phyloP scores from a whole-genome alignment of 2,888 invertebrate species.

The Xanthorhoe designata region DNA sequence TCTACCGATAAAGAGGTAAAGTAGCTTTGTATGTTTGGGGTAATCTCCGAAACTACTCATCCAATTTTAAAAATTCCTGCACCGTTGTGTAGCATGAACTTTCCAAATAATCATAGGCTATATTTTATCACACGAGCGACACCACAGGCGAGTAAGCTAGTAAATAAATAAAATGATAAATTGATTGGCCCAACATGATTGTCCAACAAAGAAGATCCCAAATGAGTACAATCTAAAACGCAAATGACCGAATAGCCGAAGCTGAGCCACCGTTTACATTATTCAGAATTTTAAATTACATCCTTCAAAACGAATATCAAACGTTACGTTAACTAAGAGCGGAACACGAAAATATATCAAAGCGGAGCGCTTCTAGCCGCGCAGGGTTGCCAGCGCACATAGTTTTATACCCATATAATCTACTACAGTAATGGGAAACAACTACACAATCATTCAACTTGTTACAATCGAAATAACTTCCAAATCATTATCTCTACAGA shows the following conservation, averaged over 20 bases:
- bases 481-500: too few species aligned
- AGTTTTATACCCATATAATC: slow-evolving; percentile 1
- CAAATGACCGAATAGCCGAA: slow-evolving; percentile 38
- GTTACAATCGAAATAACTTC: too few species aligned
- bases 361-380: slow-evolving; percentile 44
- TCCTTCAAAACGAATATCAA: slow-evolving; percentile 47
- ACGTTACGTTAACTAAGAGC: slow-evolving; percentile 47
- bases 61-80: too few species aligned
- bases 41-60: too few species aligned
- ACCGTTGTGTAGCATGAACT: too few species aligned
- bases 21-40: too few species aligned
- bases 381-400: slow-evolving; percentile 27
- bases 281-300: slow-evolving; percentile 48
- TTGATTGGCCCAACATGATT: slow-evolving; percentile 31
- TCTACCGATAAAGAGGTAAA: too few species aligned
- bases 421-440: neutral
- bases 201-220: slow-evolving; percentile 27
- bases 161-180: slow-evolving; percentile 7
- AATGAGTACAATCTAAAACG: slow-evolving; percentile 29
- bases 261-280: slow-evolving; percentile 39
- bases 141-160: too few species aligned
- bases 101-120: too few species aligned
- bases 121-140: too few species aligned
- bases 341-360: slow-evolving; percentile 59
- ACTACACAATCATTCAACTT: neutral